Evolutionary conservation across 2,888 invertebrate genomes (phyloP), one percentile per base, ranked within the genome.

Genomic region (Cyaniris semiargus): DNA sequence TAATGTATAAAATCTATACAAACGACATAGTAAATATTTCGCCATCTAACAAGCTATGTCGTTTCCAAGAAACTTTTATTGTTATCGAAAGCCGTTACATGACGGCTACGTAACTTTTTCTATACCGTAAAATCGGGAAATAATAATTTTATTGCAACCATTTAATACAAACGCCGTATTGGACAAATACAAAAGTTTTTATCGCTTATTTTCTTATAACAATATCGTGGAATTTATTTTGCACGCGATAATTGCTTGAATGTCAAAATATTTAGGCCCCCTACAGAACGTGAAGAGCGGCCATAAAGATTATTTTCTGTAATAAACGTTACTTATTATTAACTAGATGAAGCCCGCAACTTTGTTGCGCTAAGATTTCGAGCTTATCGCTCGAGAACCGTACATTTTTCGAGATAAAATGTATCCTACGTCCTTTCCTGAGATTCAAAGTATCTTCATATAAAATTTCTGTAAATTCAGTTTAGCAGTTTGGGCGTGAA

Each of bases 81-180:
- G 66, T 66, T 31, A 66, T 66, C 66, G 66, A 66, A 66, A 66
- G 23, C 66, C 66, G 66, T 66, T 66, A 66, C 27, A 31, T 66
- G 66, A 1, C 18, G 66, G 66, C 66, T 27, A 66, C 27, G 23
- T 66, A 66, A 66, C 27, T 66, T 66, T 66, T 66, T 66, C 27
- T 31, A 2, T 18, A 18, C 66, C 15, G 66, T 27, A 31, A 66
- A 66, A 66, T 66, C 66, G 66, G 13, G 66, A 66, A 66, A 66
- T 66, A 66, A 66, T 66, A 66, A 27, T 66, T 66, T 66, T 66
- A 66, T 66, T 27, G 27, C 66, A 18, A 27, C 27, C 66, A 66
- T 66, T 66, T 66, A 66, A 66, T 66, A 66, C 31, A 66, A 66
- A 31, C 66, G 66, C 66, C 66, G 27, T 66, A 66, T 31, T 66